Conservation (phyloP, 2,797 vertebrate genomes). For the Sandelia bainsii region DNA sequence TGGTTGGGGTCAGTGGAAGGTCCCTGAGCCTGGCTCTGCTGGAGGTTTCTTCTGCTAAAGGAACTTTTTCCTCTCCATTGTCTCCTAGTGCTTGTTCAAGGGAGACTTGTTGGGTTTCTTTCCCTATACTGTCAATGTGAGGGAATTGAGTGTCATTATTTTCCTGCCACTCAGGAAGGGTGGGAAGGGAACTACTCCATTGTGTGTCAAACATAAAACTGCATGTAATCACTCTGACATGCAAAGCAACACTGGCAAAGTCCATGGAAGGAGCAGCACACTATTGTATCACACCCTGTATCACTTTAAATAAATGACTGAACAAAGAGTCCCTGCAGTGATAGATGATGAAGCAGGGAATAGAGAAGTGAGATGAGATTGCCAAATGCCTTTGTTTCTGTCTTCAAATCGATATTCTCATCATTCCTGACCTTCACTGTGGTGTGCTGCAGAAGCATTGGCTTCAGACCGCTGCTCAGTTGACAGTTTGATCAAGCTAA, state of each 20-base stretch:
- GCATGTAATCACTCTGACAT: background rate
- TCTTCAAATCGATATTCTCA: constrained; percentile 41
- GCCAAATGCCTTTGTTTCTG: constrained; percentile 12
- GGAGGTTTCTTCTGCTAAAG: no score
- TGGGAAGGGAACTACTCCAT: no score
- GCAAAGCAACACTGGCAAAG: background rate
- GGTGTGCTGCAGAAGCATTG: constrained; percentile 9
- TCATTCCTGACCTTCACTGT: constrained; percentile 49
- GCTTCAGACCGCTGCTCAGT: constrained; percentile 6
- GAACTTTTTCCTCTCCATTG: no score
- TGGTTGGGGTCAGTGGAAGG: no score
- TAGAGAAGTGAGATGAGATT: constrained; percentile 19
- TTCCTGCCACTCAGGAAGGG: background rate
- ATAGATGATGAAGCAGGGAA: constrained; percentile 32
- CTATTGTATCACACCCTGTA: constrained; percentile 3
- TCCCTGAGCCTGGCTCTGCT: no score
- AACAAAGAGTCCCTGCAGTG: constrained; percentile 35
- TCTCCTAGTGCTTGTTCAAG: no score
- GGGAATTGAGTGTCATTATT: background rate
- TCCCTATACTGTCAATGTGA: no score
- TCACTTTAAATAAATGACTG: constrained; percentile 34
- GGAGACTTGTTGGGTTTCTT: no score
- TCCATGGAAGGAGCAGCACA: no score
- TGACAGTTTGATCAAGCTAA: constrained; percentile 57
- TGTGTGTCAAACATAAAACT: background rate